Evolutionary conservation across 2,113 vertebrate species (phyloP).

Genomic region (Gymnorhina tibicen): DNA sequence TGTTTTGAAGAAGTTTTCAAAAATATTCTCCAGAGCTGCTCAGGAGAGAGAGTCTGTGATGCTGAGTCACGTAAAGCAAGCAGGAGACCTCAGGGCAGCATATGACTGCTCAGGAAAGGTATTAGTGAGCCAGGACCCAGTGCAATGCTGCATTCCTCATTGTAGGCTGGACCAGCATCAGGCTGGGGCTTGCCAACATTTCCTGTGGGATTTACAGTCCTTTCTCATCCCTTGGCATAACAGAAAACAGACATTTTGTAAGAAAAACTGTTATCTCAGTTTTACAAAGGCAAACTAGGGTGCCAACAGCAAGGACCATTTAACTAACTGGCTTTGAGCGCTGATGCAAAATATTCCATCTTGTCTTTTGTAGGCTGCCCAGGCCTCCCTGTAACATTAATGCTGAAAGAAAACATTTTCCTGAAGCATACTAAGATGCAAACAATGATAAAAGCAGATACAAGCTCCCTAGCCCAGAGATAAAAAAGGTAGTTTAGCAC

Average conservation of each 20-base stretch:
- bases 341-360: background rate
- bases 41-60: background rate
- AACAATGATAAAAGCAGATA: background rate
- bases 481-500: background rate
- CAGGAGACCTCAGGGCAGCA: fast-evolving
- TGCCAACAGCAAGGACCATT: background rate
- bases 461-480: background rate
- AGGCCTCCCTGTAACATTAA: background rate
- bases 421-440: background rate
- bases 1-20: background rate
- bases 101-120: background rate
- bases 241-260: background rate
- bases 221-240: background rate
- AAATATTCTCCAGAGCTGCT: background rate
- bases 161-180: background rate
- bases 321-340: background rate
- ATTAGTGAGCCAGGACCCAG: background rate
- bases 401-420: background rate
- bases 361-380: background rate
- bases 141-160: fast-evolving
- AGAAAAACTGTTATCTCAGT: background rate
- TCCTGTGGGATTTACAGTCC: background rate
- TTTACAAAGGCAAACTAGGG: background rate
- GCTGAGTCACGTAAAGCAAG: background rate
- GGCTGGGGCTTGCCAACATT: background rate